phyloP scores from a whole-genome alignment of 2,888 invertebrate genomes.

The Sphecodes monilicornis region DNA sequence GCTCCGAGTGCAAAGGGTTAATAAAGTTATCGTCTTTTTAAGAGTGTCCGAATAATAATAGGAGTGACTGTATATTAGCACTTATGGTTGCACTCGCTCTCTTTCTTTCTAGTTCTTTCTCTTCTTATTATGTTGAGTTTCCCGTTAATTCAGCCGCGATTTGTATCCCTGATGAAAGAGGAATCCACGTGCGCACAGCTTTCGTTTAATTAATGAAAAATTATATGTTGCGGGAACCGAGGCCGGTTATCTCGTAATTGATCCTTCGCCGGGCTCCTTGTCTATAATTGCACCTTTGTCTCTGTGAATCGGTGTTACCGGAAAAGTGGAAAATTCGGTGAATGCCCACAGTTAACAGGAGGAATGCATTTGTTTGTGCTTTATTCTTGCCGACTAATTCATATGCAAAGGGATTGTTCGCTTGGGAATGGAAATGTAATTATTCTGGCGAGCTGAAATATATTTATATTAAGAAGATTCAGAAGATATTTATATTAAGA shows the following conservation, averaged over 20 bases:
- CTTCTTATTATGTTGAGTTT: not conserved
- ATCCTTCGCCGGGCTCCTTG: not conserved
- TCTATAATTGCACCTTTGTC: conserved; percentile 17
- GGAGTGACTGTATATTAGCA: too few species aligned
- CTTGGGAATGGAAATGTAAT: not conserved
- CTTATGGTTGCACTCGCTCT: too few species aligned
- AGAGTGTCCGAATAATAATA: too few species aligned
- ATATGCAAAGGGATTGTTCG: not conserved
- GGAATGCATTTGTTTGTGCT: not conserved
- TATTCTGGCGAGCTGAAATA: not conserved
- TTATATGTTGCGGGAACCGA: conserved; percentile 23
- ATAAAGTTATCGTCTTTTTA: too few species aligned
- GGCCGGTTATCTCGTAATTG: conserved; percentile 16
- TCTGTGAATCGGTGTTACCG: not conserved
- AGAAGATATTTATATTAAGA: too few species aligned
- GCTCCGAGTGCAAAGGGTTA: too few species aligned
- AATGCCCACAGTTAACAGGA: not conserved
- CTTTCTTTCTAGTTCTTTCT: not conserved
- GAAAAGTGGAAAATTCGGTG: not conserved
- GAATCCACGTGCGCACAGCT: not conserved
- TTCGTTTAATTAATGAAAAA: conserved; percentile 16
- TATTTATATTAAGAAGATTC: too few species aligned
- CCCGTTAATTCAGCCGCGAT: conserved; percentile 4
- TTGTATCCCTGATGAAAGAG: not conserved
- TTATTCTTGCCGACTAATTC: not conserved